phyloP scores from a whole-genome alignment of 2,888 invertebrate genomes.

The Alloplasta piceator region DNA sequence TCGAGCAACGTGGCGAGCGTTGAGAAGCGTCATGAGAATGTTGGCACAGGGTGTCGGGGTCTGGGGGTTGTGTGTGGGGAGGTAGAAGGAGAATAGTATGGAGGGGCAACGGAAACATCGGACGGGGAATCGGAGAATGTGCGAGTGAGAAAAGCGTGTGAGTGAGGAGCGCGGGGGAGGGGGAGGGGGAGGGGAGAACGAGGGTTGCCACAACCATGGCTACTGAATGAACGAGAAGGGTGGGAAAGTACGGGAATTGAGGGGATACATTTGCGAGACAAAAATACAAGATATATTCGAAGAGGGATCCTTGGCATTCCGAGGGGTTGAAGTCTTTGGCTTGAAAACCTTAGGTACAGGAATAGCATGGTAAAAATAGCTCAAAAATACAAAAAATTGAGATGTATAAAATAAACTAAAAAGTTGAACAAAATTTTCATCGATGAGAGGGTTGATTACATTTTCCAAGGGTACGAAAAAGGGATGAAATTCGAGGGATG shows the following conservation, averaged over 20 bases:
- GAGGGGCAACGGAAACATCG: slow-evolving; percentile 19
- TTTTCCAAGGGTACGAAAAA: neutral
- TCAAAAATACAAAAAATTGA: too few species aligned
- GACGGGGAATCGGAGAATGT: neutral
- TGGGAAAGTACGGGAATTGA: neutral
- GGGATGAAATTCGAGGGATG: neutral
- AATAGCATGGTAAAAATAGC: neutral
- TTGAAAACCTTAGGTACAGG: neutral
- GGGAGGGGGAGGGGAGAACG: slow-evolving; percentile 16
- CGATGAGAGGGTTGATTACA: neutral
- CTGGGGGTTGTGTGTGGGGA: neutral
- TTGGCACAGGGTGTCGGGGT: neutral
- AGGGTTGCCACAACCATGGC: slow-evolving; percentile 7
- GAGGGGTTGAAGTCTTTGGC: too few species aligned
- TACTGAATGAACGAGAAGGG: slow-evolving; percentile 18
- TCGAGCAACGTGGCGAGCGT: neutral
- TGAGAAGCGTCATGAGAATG: neutral
- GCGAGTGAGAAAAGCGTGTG: slow-evolving; percentile 2
- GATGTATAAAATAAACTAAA: neutral
- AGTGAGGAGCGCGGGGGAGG: slow-evolving; percentile 11
- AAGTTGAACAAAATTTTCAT: slow-evolving; percentile 10
- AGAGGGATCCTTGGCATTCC: too few species aligned
- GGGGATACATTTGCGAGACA: slow-evolving; percentile 10
- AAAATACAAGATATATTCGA: neutral
- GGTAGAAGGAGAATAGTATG: neutral